Base-by-base conservation (phyloP, 2,113 vertebrate species). In the Smithornis capensis region DNA sequence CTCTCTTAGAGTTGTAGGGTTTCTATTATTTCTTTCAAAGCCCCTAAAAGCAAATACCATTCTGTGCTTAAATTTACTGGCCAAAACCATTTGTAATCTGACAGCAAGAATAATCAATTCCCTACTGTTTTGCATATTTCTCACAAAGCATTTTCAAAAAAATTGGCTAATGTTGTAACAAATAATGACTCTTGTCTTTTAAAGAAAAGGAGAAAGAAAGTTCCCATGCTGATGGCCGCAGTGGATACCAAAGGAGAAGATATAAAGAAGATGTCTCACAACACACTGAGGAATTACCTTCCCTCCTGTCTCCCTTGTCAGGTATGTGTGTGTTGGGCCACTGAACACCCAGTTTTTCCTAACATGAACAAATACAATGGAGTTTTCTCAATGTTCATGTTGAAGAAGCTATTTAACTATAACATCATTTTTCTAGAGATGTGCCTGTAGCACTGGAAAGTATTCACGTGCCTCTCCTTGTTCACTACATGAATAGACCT, bases 11-110 rank as follows among this genome's bases (percentile, higher is more conserved):
- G 10, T n/a, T 92, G 27, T 5, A 56, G 31, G 50, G 19, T 62
- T 90, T 45, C 79, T 18, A 57, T 78, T 75, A 33, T 35, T 88
- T 28, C 49, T 38, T 83, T 88, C 56, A 80, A 81, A 96, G 56
- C 16, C 24, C 5, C 52, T 82, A 65, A 84, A 92, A 93, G 38
- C 44, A 76, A 92, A 92, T 35, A 52, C 9, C 37, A 45, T 33
- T 86, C 45, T 56, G 16, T 71, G n/a, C 69, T 64, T 75, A 29
- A 84, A 83, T 4, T 10, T 45, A 71, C 71, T 27, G 60, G 37
- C 71, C 85, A 90, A 82, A 85, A 86, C 4, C 19, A 50, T 47
- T 53, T 75, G 49, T 38, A 84, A 60, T 64, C 28, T 0, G 0
- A 35, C 19, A 78, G 37, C 27, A 68, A 88, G 75, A 81, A 87